Evolutionary conservation across 2,888 invertebrate genomes (phyloP).

Genomic region (Stenodera caucasica): DNA sequence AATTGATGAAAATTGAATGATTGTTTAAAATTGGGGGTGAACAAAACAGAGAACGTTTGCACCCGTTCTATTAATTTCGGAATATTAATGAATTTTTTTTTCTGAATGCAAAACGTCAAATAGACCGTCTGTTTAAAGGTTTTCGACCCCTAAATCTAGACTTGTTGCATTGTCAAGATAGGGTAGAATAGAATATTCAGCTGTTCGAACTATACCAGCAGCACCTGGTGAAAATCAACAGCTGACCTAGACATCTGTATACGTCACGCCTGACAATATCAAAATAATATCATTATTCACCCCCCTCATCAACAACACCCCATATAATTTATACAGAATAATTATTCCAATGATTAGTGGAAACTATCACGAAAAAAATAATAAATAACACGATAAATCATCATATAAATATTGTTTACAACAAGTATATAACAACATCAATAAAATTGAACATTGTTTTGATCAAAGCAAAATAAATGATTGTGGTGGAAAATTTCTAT

Average conservation of each 20-base stretch:
- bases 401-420: background rate
- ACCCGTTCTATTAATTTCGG: too few species aligned
- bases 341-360: background rate
- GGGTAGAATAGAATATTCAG: conserved; percentile 33
- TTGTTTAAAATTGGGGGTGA: too few species aligned
- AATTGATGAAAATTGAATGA: too few species aligned
- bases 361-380: background rate
- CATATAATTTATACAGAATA: background rate
- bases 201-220: conserved; percentile 28
- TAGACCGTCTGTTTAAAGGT: conserved; percentile 21
- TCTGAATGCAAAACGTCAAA: background rate
- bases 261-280: conserved; percentile 37
- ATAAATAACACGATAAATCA: too few species aligned
- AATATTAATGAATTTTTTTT: background rate
- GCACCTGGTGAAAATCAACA: conserved; percentile 42
- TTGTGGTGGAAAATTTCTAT: background rate
- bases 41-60: too few species aligned
- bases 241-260: conserved; percentile 42
- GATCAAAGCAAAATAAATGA: conserved; percentile 1
- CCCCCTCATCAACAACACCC: conserved; percentile 4
- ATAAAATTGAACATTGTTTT: background rate
- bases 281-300: conserved; percentile 32
- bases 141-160: conserved; percentile 34
- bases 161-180: conserved; percentile 43
- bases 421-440: background rate